These are phyloP conservation scores for Poeciliopsis occidentalis DNA, from an alignment of 2,113 vertebrate species.

Conservation along the genomic window DNA sequence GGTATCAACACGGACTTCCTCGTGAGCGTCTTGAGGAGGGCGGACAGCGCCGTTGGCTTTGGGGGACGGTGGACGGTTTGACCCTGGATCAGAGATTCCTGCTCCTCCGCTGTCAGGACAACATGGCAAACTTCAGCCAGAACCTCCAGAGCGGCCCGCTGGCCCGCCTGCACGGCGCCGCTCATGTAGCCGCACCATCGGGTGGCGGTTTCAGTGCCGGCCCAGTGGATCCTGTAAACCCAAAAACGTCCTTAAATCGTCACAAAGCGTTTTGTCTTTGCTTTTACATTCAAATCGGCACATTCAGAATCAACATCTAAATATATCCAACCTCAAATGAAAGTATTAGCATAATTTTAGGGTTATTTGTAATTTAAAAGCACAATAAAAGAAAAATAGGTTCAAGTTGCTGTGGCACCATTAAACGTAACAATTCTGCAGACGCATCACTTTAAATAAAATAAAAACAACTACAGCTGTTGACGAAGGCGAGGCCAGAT, in stretches of 20 bases:
- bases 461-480: too few relatives aligned
- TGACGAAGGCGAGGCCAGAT: too few relatives aligned
- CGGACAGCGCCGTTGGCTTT: neutral
- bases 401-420: too few relatives aligned
- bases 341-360: too few relatives aligned
- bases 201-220: constrained; percentile 80
- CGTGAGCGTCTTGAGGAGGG: neutral
- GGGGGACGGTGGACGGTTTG: neutral
- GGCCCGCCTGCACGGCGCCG: constrained; percentile 77
- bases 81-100: constrained; percentile 19
- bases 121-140: constrained; percentile 63
- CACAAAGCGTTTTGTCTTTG: too few relatives aligned
- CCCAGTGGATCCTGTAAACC: constrained; percentile 77
- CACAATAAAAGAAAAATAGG: too few relatives aligned
- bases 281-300: too few relatives aligned
- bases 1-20: constrained; percentile 20
- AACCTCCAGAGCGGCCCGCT: constrained; percentile 77
- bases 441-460: too few relatives aligned
- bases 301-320: too few relatives aligned
- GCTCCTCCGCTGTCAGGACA: constrained; percentile 63
- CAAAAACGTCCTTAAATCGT: neutral
- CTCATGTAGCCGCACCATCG: constrained; percentile 81
- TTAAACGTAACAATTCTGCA: too few relatives aligned
- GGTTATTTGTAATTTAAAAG: too few relatives aligned
- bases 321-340: too few relatives aligned